Evolutionary conservation across 2,888 invertebrate genomes (phyloP).

Genomic region (Tetragnatha montana): DNA sequence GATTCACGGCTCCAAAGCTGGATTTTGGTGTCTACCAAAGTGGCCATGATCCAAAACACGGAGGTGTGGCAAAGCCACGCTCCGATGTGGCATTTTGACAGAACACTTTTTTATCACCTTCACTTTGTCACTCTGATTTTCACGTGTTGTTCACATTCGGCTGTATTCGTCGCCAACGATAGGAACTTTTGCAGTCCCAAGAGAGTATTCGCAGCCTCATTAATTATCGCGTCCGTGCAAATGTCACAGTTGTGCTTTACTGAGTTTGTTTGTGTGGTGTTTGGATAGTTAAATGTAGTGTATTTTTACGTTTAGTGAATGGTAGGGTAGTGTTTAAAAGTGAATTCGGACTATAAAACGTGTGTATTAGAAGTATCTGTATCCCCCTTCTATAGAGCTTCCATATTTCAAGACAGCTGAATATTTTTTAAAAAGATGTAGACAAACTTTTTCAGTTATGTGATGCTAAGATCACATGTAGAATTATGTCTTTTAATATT

Average conservation of each 20-base stretch:
- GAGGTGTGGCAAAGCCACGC: not conserved
- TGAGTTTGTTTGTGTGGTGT: not conserved
- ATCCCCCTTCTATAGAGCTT: too few relatives aligned
- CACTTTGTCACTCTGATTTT: not conserved
- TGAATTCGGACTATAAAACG: too few relatives aligned
- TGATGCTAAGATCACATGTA: too few relatives aligned
- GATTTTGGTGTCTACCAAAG: not conserved
- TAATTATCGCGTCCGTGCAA: not conserved
- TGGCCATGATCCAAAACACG: conserved; percentile 40
- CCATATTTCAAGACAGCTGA: too few relatives aligned
- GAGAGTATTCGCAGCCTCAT: not conserved
- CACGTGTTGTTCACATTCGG: not conserved
- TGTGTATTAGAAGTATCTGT: too few relatives aligned
- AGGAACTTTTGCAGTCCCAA: not conserved
- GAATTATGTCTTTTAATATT: too few relatives aligned
- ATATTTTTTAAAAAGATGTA: too few relatives aligned
- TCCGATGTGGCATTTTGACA: conserved; percentile 28
- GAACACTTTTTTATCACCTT: not conserved
- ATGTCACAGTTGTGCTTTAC: not conserved
- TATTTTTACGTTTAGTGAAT: too few relatives aligned
- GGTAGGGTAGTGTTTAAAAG: too few relatives aligned
- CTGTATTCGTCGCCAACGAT: not conserved
- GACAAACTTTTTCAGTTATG: too few relatives aligned
- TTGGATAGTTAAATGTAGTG: too few relatives aligned
- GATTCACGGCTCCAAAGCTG: not conserved